Percentiles rank a stretch among this genome's conserved stretches.
These are phyloP conservation scores for Sycophaga agraensis DNA, from an alignment of 1,140 invertebrate genomes.

Conservation along the genomic window DNA sequence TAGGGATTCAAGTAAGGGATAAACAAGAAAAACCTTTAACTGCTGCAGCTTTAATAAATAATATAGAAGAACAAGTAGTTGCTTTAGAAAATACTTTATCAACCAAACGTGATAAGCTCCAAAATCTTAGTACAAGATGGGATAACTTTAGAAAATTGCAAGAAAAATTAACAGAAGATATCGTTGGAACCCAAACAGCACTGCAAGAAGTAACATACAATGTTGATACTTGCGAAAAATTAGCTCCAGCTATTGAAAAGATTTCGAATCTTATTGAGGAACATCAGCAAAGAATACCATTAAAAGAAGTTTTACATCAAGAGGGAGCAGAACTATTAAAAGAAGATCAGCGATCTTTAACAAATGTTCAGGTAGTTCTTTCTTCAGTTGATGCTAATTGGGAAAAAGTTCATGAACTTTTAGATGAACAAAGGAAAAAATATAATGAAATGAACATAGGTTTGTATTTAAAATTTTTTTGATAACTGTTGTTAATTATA, in stretches of 20 bases:
- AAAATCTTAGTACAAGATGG: conserved; percentile 70
- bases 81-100: conserved; percentile 66
- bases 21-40: conserved; percentile 68
- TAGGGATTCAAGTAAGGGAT: conserved; percentile 69
- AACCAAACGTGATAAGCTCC: conserved; percentile 66
- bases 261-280: conserved; percentile 57
- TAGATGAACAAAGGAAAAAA: conserved; percentile 74
- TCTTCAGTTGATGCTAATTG: conserved; percentile 75
- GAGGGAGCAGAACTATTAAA: conserved; percentile 77
- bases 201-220: conserved; percentile 59
- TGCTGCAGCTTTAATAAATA: conserved; percentile 68
- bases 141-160: conserved; percentile 69
- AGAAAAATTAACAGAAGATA: conserved; percentile 64
- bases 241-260: conserved; percentile 64
- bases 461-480: not conserved
- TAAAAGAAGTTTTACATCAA: conserved; percentile 65
- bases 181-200: conserved; percentile 62
- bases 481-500: not conserved
- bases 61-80: conserved; percentile 70
- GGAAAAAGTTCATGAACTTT: conserved; percentile 73
- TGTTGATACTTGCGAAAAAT: conserved; percentile 59
- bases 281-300: conserved; percentile 54
- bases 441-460: conserved; percentile 68
- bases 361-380: conserved; percentile 75
- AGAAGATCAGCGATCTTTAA: conserved; percentile 76